Base-by-base conservation (phyloP, 2,113 vertebrate genomes). In the Myanophis thanlyinensis region DNA sequence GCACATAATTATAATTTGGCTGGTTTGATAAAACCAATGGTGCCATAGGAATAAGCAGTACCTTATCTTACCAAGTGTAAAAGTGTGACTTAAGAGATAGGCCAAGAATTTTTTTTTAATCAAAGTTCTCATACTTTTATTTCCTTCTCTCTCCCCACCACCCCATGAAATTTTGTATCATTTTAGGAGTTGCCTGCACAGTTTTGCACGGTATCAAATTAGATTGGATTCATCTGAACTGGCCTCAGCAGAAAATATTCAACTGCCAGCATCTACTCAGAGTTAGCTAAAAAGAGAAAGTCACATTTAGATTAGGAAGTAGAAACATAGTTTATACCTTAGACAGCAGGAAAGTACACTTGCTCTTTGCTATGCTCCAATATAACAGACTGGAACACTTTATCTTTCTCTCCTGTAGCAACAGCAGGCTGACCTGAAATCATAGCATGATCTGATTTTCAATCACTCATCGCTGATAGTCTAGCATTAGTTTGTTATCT, bases 401-500 rank as follows among this genome's bases (percentile, higher is more conserved):
- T 89, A 85, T 89, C 62, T 92, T 87, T 92, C 44, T 92, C 89
- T 92, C 73, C 56, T 1, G 12, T 8, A 89, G 52, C 88, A 59
- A 85, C 73, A 44, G 88, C 8, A 25, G 84, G 20, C 30, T 85
- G 40, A 89, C 87, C 91, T 49, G 25, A 92, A 93, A 93, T 54
- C 15, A 12, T 51, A 85, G 85, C 80, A 53, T 30, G 73, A 86
- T 89, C 73, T 62, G 73, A 62, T 86, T 89, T 54, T 85, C 88
- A 86, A 30, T 86, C n/a, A 23, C 13, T 27, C 80, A 85, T 23
- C 46, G 22, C 59, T 90, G 88, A 90, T 93, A 93, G 80, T 25
- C 40, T 59, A 85, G 88, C 49, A n/a, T 92, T 84, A 85, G 40
- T 35, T 93, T 59, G 92, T 51, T 93, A 90, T 89, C 88, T 90